Conservation (phyloP, 2,797 vertebrate species). For the Acanthornis magna region DNA sequence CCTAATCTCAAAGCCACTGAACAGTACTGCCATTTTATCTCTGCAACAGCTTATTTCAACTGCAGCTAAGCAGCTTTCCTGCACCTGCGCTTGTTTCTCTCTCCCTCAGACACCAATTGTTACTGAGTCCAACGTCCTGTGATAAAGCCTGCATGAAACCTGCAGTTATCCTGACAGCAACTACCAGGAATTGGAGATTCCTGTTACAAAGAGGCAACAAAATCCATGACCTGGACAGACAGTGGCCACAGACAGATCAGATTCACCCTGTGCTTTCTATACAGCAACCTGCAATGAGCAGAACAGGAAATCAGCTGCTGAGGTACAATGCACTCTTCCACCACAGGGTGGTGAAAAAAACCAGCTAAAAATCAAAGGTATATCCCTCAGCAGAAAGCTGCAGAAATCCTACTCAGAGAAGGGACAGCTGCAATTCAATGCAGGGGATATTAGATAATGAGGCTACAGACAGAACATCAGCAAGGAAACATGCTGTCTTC, state of each 20-base stretch:
- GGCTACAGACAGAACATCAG: constrained; percentile 55
- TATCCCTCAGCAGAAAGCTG: constrained; percentile 45
- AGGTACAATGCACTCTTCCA: constrained; percentile 47
- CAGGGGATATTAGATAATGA: constrained; percentile 61
- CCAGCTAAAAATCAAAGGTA: constrained; percentile 49
- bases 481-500: constrained; percentile 10
- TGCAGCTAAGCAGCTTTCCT: constrained; percentile 49
- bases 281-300: neutral
- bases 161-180: neutral
- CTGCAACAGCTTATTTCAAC: constrained; percentile 39
- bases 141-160: neutral
- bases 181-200: neutral
- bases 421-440: constrained; percentile 60
- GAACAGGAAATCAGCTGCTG: constrained; percentile 12
- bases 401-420: constrained; percentile 47
- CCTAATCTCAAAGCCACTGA: constrained; percentile 22
- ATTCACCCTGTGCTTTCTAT: neutral
- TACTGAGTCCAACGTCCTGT: neutral
- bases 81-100: neutral
- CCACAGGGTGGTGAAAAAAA: constrained; percentile 69
- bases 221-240: neutral
- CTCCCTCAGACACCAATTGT: neutral
- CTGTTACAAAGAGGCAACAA: constrained; percentile 2
- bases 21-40: constrained; percentile 31
- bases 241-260: neutral